Evolutionary conservation across 2,113 vertebrate genomes (phyloP).

Genomic region (Ondatra zibethicus): DNA sequence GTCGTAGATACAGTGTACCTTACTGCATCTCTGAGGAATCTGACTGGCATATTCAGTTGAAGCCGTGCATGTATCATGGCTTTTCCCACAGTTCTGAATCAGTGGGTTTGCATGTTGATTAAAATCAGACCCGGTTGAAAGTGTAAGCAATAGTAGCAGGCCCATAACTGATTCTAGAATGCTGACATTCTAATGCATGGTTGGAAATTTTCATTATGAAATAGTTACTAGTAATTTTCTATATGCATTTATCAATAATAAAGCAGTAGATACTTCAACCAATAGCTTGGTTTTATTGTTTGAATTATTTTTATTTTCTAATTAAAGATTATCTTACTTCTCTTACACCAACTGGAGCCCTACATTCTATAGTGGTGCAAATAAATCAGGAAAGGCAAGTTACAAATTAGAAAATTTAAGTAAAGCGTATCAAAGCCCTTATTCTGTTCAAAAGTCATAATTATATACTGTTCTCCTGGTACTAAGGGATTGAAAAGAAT

Average conservation of each 20-base stretch:
- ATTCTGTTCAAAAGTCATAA: too few species aligned
- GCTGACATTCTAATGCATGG: constrained; percentile 88
- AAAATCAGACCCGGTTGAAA: constrained; percentile 64
- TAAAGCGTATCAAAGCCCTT: too few species aligned
- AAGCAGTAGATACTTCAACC: constrained; percentile 89
- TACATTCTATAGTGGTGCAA: constrained; percentile 78
- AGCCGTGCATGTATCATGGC: constrained; percentile 63
- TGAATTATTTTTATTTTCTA: constrained; percentile 81
- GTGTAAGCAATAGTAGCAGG: constrained; percentile 79
- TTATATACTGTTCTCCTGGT: too few species aligned
- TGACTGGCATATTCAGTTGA: constrained; percentile 43
- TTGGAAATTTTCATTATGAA: constrained; percentile 84
- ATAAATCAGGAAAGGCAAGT: too few species aligned
- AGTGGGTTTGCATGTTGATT: constrained; percentile 72
- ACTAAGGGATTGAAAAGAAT: too few species aligned
- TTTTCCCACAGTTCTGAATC: constrained; percentile 45
- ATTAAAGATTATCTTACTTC: constrained; percentile 76
- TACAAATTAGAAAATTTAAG: constrained; percentile 47
- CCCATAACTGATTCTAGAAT: constrained; percentile 83
- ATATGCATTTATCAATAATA: constrained; percentile 88
- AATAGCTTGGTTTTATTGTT: constrained; percentile 87
- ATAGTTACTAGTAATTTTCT: constrained; percentile 86
- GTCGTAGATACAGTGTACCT: constrained; percentile 38
- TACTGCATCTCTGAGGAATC: constrained; percentile 62
- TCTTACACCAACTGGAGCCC: not conserved